These are phyloP conservation scores for Ciconia boyciana DNA, from an alignment of 2,113 vertebrate species.

Conservation along the genomic window DNA sequence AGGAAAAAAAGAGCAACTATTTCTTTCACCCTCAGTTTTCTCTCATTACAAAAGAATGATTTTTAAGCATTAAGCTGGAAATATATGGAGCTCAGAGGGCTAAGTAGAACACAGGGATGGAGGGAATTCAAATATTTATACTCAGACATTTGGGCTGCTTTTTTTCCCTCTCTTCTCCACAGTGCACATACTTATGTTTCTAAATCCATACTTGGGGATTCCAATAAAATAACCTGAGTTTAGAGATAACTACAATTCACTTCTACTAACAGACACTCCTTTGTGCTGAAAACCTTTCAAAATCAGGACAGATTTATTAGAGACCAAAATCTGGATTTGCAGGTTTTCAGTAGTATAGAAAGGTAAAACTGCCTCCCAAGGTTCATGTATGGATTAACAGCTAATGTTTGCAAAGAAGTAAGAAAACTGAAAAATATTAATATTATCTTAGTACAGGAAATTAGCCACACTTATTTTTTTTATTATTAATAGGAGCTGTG, in stretches of 20 bases:
- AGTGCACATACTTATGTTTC: not conserved
- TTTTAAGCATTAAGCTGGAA: not conserved
- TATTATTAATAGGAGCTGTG: not conserved
- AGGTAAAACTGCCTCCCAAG: not conserved
- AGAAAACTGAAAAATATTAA: not conserved
- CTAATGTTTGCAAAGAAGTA: not conserved
- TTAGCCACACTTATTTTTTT: not conserved
- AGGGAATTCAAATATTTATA: not conserved
- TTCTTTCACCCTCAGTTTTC: not conserved
- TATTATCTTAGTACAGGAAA: not conserved
- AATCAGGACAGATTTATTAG: not conserved
- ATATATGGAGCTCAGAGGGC: not conserved
- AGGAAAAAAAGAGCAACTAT: not conserved
- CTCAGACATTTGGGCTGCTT: not conserved
- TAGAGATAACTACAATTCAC: not conserved
- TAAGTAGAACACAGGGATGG: not conserved
- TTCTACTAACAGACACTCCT: not conserved
- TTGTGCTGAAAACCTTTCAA: not conserved
- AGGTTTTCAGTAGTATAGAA: not conserved
- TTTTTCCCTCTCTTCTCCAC: not conserved
- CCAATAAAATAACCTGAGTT: not conserved
- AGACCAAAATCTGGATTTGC: not conserved
- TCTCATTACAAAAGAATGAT: not conserved
- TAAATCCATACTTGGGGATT: not conserved
- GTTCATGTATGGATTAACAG: not conserved